A percentile compares a stretch with the other conserved stretches of the same genome.
These are phyloP conservation scores for Calliphora vomitoria DNA, from an alignment of 2,888 invertebrate genomes.

Conservation along the genomic window DNA sequence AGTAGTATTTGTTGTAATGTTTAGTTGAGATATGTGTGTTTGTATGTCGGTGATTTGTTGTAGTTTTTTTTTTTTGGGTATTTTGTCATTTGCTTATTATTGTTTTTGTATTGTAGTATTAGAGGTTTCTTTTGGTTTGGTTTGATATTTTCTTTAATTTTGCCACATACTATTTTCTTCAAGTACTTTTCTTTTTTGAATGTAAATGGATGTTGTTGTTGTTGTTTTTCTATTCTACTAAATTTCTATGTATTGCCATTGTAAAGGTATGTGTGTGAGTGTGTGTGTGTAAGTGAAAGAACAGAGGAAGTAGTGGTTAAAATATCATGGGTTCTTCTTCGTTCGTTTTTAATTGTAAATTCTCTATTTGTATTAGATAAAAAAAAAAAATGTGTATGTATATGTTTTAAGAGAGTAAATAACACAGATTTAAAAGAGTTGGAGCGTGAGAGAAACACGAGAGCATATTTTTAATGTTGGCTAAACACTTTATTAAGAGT, in stretches of 20 bases:
- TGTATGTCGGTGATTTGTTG: constrained; percentile 36
- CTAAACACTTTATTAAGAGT: constrained; percentile 44
- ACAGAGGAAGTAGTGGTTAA: constrained; percentile 55
- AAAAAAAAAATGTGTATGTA: constrained; percentile 43
- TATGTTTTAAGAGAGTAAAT: constrained; percentile 47
- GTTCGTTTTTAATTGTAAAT: constrained; percentile 50
- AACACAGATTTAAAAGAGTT: constrained; percentile 16
- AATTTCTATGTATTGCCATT: constrained; percentile 46
- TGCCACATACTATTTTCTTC: constrained; percentile 18
- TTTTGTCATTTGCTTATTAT: constrained; percentile 24
- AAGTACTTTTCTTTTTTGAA: constrained; percentile 40
- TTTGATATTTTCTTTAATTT: constrained; percentile 11
- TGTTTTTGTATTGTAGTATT: constrained; percentile 4
- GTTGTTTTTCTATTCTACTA: constrained; percentile 41
- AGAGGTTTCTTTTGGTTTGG: constrained; percentile 11
- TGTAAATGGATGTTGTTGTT: constrained; percentile 48
- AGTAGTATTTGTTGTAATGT: background rate
- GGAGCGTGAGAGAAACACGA: constrained; percentile 11
- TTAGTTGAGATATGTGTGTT: background rate
- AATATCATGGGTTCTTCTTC: constrained; percentile 42
- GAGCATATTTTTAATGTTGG: constrained; percentile 4
- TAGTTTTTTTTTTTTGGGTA: constrained; percentile 18
- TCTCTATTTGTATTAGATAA: constrained; percentile 42
- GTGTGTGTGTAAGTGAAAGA: constrained; percentile 39
- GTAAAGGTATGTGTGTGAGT: constrained; percentile 37